Conservation (phyloP, 2,113 vertebrate species). For the Dipodomys merriami region DNA sequence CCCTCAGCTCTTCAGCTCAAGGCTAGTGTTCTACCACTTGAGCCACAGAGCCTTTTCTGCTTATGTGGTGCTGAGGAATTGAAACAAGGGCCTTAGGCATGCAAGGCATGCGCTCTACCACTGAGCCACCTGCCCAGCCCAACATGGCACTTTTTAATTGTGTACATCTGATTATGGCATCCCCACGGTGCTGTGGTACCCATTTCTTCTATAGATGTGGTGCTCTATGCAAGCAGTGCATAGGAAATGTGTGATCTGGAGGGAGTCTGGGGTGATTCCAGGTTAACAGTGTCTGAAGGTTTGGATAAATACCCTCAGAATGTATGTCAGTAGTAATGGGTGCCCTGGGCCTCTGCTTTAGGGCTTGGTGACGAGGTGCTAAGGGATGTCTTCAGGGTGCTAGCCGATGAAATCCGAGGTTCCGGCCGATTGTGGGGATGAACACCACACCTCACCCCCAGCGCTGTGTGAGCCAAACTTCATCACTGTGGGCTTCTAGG, state of each 20-base stretch:
- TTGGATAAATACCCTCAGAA: not conserved
- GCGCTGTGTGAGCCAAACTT: not conserved
- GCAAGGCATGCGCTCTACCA: too few species aligned
- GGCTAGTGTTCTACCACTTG: too few species aligned
- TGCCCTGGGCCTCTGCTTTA: rapidly evolving
- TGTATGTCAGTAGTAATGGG: rapidly evolving
- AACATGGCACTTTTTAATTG: not conserved
- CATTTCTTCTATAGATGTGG: not conserved
- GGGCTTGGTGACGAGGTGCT: not conserved
- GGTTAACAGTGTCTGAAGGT: not conserved
- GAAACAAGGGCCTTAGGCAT: too few species aligned
- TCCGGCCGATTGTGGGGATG: not conserved
- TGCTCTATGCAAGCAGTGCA: not conserved
- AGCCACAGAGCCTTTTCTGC: too few species aligned
- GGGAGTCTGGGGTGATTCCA: not conserved
- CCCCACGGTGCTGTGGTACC: not conserved
- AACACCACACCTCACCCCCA: not conserved
- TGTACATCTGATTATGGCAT: too few species aligned
- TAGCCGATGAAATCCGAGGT: not conserved
- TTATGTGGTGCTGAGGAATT: too few species aligned
- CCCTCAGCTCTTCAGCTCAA: too few species aligned
- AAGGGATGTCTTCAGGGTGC: not conserved
- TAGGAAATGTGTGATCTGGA: not conserved
- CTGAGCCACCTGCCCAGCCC: too few species aligned
- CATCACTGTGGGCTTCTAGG: not conserved